A percentile compares a stretch with the other conserved stretches of the same genome.
Evolutionary conservation across 2,888 invertebrate species (phyloP).

Genomic region (Drosophila multiciliata): DNA sequence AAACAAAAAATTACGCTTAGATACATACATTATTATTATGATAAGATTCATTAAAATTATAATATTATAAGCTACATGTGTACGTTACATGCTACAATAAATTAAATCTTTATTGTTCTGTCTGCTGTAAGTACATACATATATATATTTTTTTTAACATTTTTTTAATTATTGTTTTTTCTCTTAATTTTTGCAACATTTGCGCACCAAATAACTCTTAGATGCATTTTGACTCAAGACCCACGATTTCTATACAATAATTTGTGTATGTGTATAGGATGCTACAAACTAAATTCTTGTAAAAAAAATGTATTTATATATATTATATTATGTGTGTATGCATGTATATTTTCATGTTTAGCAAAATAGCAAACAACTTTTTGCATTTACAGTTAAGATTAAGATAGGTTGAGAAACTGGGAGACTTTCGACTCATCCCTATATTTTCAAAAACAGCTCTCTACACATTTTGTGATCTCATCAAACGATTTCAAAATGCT

Average conservation of each 20-base stretch:
- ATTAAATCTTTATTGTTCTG: conserved; percentile 71
- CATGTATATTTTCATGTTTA: conserved; percentile 17
- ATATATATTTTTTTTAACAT: conserved; percentile 7
- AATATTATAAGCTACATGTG: conserved; percentile 61
- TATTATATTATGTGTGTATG: conserved; percentile 10
- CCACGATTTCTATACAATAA: conserved; percentile 54
- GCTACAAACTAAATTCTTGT: conserved; percentile 57
- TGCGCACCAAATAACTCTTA: conserved; percentile 52
- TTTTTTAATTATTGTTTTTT: conserved; percentile 1
- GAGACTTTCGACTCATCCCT: conserved; percentile 21
- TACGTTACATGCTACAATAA: conserved; percentile 67
- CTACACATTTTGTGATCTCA: conserved; percentile 24
- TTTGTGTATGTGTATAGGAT: conserved; percentile 13
- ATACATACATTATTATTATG: conserved; percentile 51
- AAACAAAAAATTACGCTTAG: conserved; percentile 61
- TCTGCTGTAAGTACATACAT: conserved; percentile 35
- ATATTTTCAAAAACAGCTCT: conserved; percentile 16
- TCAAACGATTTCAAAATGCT: conserved; percentile 39
- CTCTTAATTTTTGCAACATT: conserved; percentile 25
- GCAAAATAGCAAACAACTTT: conserved; percentile 11
- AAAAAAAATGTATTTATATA: conserved; percentile 37
- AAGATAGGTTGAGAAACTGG: conserved; percentile 34
- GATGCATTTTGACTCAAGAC: conserved; percentile 71
- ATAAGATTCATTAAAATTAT: conserved; percentile 10
- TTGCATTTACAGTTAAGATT: conserved; percentile 34